phyloP scores from a whole-genome alignment of 2,888 invertebrate genomes.

The Ectobius pallidus region DNA sequence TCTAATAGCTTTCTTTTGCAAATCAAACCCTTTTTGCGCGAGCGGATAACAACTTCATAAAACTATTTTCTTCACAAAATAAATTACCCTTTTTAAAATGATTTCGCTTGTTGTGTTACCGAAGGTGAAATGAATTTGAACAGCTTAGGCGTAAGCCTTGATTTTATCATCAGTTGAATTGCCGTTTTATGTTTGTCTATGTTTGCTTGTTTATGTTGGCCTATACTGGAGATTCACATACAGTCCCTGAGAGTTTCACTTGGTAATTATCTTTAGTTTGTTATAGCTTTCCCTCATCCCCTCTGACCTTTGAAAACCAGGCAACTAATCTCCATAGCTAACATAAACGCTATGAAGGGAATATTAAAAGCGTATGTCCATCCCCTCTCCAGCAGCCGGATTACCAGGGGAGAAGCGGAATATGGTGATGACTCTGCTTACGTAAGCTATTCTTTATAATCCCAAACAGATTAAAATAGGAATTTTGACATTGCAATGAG shows the following conservation, averaged over 20 bases:
- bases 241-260: background rate
- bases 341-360: constrained; percentile 4
- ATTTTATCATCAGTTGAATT: too few species aligned
- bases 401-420: background rate
- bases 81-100: too few species aligned
- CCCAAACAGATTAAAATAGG: constrained; percentile 39
- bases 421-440: constrained; percentile 22
- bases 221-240: too few species aligned
- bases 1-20: too few species aligned
- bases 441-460: constrained; percentile 34
- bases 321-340: background rate
- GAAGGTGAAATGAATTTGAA: too few species aligned
- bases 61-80: too few species aligned
- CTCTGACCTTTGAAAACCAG: background rate
- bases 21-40: too few species aligned
- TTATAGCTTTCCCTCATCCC: background rate
- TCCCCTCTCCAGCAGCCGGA: background rate
- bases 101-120: too few species aligned
- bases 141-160: too few species aligned
- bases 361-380: background rate
- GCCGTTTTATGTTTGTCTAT: too few species aligned
- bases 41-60: too few species aligned
- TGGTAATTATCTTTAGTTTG: background rate
- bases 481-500: constrained; percentile 30
- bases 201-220: too few species aligned